Evolutionary conservation across 92 coral and sea anemone genomes (phyloP).

Genomic region (Porites lobata): DNA sequence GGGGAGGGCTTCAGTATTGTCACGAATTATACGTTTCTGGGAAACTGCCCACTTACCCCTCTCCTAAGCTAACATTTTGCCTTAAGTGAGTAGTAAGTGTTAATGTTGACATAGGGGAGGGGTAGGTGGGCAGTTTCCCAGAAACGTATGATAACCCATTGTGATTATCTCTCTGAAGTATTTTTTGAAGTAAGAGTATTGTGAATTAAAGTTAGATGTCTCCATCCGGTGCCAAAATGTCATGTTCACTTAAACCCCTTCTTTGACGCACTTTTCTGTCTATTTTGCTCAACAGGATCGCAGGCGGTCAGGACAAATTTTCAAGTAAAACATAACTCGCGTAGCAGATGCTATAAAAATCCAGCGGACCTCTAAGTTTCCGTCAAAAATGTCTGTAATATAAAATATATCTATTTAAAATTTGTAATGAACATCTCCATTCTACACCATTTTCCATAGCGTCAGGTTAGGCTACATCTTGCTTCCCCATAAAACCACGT

Average conservation of each 20-base stretch:
- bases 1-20: too few species aligned
- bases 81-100: too few species aligned
- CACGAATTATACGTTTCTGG: too few species aligned
- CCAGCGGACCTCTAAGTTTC: background rate
- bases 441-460: background rate
- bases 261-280: background rate
- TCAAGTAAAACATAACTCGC: background rate
- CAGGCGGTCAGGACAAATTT: slow-evolving; percentile 10
- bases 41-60: too few species aligned
- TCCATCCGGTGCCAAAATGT: background rate
- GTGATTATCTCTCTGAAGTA: too few species aligned
- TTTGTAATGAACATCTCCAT: background rate
- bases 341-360: background rate
- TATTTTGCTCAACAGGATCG: slow-evolving; percentile 5
- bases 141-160: too few species aligned
- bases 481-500: background rate
- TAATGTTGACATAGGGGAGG: too few species aligned
- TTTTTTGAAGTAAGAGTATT: too few species aligned
- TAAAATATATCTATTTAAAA: background rate
- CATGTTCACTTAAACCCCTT: background rate
- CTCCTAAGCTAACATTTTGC: too few species aligned
- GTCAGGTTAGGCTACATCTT: background rate
- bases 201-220: too few species aligned
- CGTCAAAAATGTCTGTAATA: background rate
- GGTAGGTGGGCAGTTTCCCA: too few species aligned